phyloP scores from a whole-genome alignment of 2,888 invertebrate species.

The Luffia ferchaultella region DNA sequence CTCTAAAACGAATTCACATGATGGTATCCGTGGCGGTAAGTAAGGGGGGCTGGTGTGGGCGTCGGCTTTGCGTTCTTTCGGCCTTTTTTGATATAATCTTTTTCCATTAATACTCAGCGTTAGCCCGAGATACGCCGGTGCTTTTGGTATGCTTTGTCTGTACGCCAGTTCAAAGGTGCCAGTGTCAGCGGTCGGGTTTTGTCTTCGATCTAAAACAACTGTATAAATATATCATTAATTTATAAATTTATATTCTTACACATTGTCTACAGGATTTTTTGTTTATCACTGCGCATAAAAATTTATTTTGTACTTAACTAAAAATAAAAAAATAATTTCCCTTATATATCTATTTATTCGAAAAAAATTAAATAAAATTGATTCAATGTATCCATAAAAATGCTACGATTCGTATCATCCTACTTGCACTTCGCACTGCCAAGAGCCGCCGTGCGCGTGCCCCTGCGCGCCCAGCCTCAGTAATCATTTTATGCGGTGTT shows the following conservation, averaged over 20 bases:
- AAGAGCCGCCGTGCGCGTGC: too few species aligned
- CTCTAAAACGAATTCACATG: constrained; percentile 29
- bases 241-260: not conserved
- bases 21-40: constrained; percentile 25
- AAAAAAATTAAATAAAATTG: too few species aligned
- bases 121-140: constrained; percentile 82
- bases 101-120: constrained; percentile 75
- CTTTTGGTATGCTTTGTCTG: constrained; percentile 78
- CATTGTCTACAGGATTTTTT: not conserved
- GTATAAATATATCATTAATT: constrained; percentile 23
- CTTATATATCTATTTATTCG: too few species aligned
- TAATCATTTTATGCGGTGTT: too few species aligned
- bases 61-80: constrained; percentile 43
- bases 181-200: constrained; percentile 77
- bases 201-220: constrained; percentile 82
- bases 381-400: too few species aligned
- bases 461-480: too few species aligned
- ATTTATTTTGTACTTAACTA: not conserved
- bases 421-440: too few species aligned
- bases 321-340: not conserved
- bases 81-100: constrained; percentile 57
- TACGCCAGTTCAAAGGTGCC: constrained; percentile 84
- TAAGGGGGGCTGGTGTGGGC: constrained; percentile 34
- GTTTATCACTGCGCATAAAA: too few species aligned
- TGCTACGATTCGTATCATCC: too few species aligned